Conservation (phyloP, 2,113 vertebrate genomes). For the Lethenteron reissneri region DNA sequence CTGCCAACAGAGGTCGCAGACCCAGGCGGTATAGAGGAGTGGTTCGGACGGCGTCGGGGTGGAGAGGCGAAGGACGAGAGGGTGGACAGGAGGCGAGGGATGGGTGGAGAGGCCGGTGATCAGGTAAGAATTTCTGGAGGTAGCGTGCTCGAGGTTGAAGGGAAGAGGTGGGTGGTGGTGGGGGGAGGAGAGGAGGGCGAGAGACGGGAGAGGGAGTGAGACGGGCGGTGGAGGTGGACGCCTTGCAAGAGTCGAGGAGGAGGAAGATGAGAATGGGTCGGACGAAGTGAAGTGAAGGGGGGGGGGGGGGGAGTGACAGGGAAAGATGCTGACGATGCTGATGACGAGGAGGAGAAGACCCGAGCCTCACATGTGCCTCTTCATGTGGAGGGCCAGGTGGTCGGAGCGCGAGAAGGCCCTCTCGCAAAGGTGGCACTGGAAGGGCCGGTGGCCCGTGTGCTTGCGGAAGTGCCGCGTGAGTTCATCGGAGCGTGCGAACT, state of each 20-base stretch:
- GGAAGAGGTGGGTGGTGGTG: too few species aligned
- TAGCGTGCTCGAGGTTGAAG: too few species aligned
- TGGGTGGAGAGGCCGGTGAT: too few species aligned
- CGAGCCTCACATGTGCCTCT: constrained; percentile 50
- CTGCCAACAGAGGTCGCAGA: too few species aligned
- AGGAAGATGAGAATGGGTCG: background rate
- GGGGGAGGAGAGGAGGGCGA: too few species aligned
- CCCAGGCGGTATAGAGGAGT: too few species aligned
- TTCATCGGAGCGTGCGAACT: constrained; percentile 75
- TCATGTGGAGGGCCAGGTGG: constrained; percentile 88
- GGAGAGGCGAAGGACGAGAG: too few species aligned
- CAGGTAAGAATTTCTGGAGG: too few species aligned
- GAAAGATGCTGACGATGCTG: background rate
- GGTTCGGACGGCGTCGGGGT: too few species aligned
- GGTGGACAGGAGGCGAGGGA: too few species aligned
- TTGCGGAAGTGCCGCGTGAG: constrained; percentile 82
- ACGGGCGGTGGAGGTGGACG: background rate
- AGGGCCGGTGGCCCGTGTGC: constrained; percentile 77
- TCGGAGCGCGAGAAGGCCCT: constrained; percentile 75
- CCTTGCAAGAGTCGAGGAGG: background rate
- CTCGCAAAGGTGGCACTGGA: constrained; percentile 86
- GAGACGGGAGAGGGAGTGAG: too few species aligned
- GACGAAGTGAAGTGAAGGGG: background rate
- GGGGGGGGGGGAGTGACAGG: background rate
- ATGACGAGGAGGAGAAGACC: background rate